Evolutionary conservation across 2,888 invertebrate species (phyloP), one percentile per base, ranked within the genome.

Genomic region (Dicyrtoma fusca): DNA sequence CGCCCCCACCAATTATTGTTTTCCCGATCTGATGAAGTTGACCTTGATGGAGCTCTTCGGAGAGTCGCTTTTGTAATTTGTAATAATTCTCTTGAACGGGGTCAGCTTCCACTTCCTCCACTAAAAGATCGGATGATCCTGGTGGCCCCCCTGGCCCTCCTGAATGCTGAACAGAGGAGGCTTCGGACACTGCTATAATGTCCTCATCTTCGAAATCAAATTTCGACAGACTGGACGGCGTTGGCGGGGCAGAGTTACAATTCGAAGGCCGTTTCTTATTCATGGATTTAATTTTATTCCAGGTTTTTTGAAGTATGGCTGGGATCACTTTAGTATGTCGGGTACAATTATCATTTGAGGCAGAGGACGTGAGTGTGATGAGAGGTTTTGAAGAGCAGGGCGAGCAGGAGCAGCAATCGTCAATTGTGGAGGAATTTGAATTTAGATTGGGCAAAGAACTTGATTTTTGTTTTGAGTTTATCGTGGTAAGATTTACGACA

Each of bases 271-370:
- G 25, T 34, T 66, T 61, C 49, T 75, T 74, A 66, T 76, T 75
- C n/a, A 79, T 79, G 1, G 76, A 76, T 71, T 78, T 79, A 2
- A 79, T 77, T 70, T 77, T 76, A 66, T 79, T 78, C 79, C 79
- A 79, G 19, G 79, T 79, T 61, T 79, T 79, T 45, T 78, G 77
- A 6, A 79, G 47, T 0, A 79, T 72, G 14, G 47, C 53, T 34
- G 64, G 64, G 6, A 71, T 71, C 23, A 71, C 64, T 55, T 53
- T 64, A n/a, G 21, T 26, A 45, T 34, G 47, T 1, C 44, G 26
- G 1, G 44, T 1, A 14, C 25, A 49, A 1, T 34, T 34, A 34
- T 34, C 4, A 34, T 34, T 34, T 34, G 66, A 51, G 6, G 47
- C n/a, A 0, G 47, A 13, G 53, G 53, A 34, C 26, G 66, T 25